Evolutionary conservation across 1,140 invertebrate species (phyloP).

Genomic region (Carposina sasakii): DNA sequence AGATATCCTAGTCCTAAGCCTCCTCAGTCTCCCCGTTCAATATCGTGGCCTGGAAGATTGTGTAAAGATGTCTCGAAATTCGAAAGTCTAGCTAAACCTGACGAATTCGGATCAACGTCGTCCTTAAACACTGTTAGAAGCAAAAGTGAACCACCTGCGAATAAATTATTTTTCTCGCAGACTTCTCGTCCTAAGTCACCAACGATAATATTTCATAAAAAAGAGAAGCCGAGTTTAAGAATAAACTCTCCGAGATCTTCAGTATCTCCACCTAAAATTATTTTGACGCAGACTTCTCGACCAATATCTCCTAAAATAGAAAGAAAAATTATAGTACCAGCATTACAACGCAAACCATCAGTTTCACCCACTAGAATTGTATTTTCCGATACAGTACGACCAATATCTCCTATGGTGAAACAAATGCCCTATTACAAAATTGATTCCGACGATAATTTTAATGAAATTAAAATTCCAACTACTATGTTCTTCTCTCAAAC

Average conservation of each 20-base stretch:
- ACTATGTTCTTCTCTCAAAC: conserved; percentile 59
- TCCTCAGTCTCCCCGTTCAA: conserved; percentile 47
- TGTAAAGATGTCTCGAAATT: conserved; percentile 52
- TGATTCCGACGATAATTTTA: conserved; percentile 15
- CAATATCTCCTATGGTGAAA: conserved; percentile 38
- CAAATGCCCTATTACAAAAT: conserved; percentile 16
- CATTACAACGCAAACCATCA: conserved; percentile 27
- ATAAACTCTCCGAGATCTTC: conserved; percentile 31
- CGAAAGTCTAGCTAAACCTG: conserved; percentile 49
- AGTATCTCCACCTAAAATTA: conserved; percentile 46
- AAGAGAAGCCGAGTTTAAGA: conserved; percentile 24
- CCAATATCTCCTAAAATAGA: conserved; percentile 49
- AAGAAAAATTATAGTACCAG: conserved; percentile 19
- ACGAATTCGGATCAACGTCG: conserved; percentile 53
- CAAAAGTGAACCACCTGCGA: conserved; percentile 69
- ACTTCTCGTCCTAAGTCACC: conserved; percentile 63
- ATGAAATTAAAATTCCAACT: conserved; percentile 26
- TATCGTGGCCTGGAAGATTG: conserved; percentile 68
- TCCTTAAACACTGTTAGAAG: conserved; percentile 64
- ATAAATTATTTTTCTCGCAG: conserved; percentile 68
- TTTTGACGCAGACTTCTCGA: conserved; percentile 54
- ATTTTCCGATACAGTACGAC: conserved; percentile 41
- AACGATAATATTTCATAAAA: conserved; percentile 42
- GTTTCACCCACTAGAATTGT: conserved; percentile 49
- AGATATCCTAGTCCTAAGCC: conserved; percentile 54